Base-by-base conservation (phyloP, 2,797 vertebrate genomes). In the Chloroceryle inda region DNA sequence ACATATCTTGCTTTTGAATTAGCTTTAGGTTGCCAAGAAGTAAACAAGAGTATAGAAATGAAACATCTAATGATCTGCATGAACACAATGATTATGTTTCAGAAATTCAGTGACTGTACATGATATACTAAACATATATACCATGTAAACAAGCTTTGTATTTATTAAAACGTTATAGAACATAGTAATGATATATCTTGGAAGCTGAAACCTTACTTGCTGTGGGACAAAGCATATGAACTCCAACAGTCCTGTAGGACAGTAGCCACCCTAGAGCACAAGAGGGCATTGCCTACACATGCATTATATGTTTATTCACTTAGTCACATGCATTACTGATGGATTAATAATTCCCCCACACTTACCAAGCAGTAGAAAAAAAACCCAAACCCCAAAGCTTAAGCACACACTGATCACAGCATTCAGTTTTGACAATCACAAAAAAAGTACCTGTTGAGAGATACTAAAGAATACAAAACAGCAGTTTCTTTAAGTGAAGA, bases 1-100 rank as follows among this genome's bases (percentile, higher is more conserved):
- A 77, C 85, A 96, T 97, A 94, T 95, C 88, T 91, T 97, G 95
- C 96, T 98, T 97, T 97, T 96, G 75, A 97, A 95, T 98, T 98
- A 98, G 92, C 77, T 95, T 98, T 98, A 98, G 97, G 89, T 89
- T 96, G 94, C 95, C 96, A 96, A 97, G 77, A 92, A 96, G 95
- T 96, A 97, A 94, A 87, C 87, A 24, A 94, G 84, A 92, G 88
- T 96, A 97, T 95, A 96, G 92, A 97, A 91, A 23, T 89, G 96
- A 92, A 95, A 91, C 61, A 96, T 97, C 96, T 97, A 97, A 96
- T 94, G 96, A 97, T 97, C 96, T 98, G 97, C 98, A 98, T 98
- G 98, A 98, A 97, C 93, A 97, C 79, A 68, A 97, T 96, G 94
- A 97, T 89, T 97, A 95, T 83, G 84, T 97, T 97, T 96, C 97